Evolutionary conservation across 2,797 vertebrate genomes (phyloP).

Genomic region (Pantherophis alleghaniensis): DNA sequence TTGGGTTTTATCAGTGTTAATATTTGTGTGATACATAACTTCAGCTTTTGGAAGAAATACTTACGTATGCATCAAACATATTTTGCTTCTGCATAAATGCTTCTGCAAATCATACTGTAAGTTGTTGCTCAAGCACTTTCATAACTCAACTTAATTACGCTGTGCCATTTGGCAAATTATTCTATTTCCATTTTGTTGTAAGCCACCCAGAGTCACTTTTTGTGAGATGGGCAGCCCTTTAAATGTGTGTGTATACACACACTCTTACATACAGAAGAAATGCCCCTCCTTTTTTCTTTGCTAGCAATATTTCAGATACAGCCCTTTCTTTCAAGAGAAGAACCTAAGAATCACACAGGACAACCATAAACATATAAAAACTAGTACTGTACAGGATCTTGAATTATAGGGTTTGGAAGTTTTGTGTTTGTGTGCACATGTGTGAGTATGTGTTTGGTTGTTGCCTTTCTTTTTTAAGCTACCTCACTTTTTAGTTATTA

Average conservation of each 20-base stretch:
- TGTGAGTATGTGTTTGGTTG: neutral
- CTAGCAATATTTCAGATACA: neutral
- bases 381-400: constrained; percentile 29
- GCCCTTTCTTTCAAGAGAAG: constrained; percentile 50
- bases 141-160: neutral
- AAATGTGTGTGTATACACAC: neutral
- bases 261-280: neutral
- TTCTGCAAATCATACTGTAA: neutral
- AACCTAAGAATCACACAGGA: constrained; percentile 46
- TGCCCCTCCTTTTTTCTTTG: neutral
- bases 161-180: neutral
- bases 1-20: neutral
- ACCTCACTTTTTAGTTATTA: constrained; percentile 39
- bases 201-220: neutral
- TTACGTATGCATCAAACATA: neutral
- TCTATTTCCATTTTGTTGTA: neutral
- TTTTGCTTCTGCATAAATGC: neutral
- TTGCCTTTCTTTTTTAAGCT: constrained; percentile 11
- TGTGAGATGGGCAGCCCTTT: neutral
- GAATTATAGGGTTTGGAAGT: neutral
- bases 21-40: neutral
- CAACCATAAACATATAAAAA: constrained; percentile 48
- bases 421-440: constrained; percentile 35
- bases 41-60: neutral
- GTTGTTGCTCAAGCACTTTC: neutral